Evolutionary conservation across 2,113 vertebrate species (phyloP), one percentile per base, ranked within the genome.

Genomic region (Butorides virescens): DNA sequence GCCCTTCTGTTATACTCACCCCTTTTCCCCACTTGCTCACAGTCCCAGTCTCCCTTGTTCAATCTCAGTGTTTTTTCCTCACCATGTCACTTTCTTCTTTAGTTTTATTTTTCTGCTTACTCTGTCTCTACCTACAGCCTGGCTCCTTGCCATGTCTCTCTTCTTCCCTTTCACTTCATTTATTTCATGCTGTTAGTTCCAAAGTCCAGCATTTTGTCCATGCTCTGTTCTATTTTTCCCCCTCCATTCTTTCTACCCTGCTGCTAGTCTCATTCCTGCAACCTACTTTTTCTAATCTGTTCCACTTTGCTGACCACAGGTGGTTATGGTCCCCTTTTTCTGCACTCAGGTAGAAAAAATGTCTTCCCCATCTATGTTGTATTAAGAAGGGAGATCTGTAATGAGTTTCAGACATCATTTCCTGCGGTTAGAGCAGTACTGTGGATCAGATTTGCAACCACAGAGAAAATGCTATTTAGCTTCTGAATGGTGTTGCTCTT

Each of bases 201-300:
- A 9, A 80, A 93, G 76, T 67, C 62, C 49, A 29, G 49, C 15
- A 52, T 94, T 95, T 95, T 85, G 68, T 84, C 73, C 56, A 15
- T 74, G 39, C 39, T 61, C 5, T 56, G 53, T 56, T 87, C 70
- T 71, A 32, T 72, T 93, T 76, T 52, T 8, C 22, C 30, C 42
- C 21, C 23, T 78, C 14, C 13, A 10, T 29, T 76, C 36, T 72
- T 81, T 68, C 70, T 59, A 59, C 26, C 80, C 84, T 85, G 66
- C 90, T 96, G 91, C 25, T 96, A 52, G 52, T 94, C 66, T 66
- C 50, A 90, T 87, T 95, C 34, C 81, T 3, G 5, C 56, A 94
- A 85, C 90, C 92, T 94, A 65, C 62, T 94, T 97, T 95, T 94
- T 55, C 70, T 94, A 44, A 73, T 90, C 44, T 79, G 77, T 93